These are phyloP conservation scores for Muscicapa comitata DNA, from an alignment of 2,797 vertebrate species.

Conservation along the genomic window DNA sequence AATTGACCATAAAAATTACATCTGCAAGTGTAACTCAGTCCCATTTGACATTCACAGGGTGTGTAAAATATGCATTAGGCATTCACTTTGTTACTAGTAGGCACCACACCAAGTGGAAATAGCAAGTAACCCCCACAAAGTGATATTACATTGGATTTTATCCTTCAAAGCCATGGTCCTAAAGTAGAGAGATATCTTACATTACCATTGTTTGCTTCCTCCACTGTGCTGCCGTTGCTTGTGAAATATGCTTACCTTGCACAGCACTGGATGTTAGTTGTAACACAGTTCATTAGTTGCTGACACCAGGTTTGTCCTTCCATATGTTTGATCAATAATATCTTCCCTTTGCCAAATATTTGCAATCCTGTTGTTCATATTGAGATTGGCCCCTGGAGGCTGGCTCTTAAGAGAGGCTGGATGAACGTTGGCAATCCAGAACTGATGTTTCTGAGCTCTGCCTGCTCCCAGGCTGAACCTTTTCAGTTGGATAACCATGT, in stretches of 20 bases:
- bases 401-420: not conserved
- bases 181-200: not conserved
- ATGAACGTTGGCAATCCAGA: not conserved
- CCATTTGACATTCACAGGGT: not conserved
- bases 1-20: constrained; percentile 51
- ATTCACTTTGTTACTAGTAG: not conserved
- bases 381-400: not conserved
- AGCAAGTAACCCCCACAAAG: not conserved
- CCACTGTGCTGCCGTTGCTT: not conserved
- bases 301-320: not conserved
- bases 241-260: not conserved
- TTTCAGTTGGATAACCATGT: not conserved
- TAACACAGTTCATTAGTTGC: not conserved
- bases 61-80: constrained; percentile 15
- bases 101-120: not conserved
- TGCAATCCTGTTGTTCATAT: not conserved
- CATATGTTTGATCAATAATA: not conserved
- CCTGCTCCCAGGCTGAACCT: not conserved
- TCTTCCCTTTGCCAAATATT: not conserved
- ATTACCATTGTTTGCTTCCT: not conserved
- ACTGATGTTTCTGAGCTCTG: not conserved
- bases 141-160: not conserved
- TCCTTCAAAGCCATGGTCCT: not conserved
- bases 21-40: constrained; percentile 14
- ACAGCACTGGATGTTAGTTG: not conserved